A percentile compares a stretch with the other conserved stretches of the same genome.
These are phyloP conservation scores for Charaxes varanes DNA, from an alignment of 1,140 invertebrate species.

Conservation along the genomic window DNA sequence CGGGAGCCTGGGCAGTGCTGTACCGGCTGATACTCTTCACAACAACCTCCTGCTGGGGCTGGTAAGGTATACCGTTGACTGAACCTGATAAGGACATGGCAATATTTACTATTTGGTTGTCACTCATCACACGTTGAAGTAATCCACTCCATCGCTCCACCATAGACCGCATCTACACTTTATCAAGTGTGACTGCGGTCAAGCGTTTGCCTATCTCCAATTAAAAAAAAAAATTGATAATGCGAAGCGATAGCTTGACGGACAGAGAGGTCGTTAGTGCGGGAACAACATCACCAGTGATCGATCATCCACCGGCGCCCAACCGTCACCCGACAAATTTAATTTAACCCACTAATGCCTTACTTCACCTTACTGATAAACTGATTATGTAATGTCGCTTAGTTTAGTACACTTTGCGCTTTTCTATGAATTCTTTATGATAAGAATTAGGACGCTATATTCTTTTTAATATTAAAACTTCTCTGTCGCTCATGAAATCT, in stretches of 20 bases:
- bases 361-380: constrained; percentile 19
- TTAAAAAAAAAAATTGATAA: too few species aligned
- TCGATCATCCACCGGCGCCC: constrained; percentile 54
- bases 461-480: too few species aligned
- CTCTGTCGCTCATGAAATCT: too few species aligned
- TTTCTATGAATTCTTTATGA: constrained; percentile 3
- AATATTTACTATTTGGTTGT: too few species aligned
- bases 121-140: too few species aligned
- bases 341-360: constrained; percentile 58
- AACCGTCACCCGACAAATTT: constrained; percentile 61
- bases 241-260: constrained; percentile 25
- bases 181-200: too few species aligned
- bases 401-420: constrained; percentile 7
- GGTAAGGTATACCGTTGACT: constrained; percentile 58
- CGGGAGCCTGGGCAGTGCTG: constrained; percentile 59
- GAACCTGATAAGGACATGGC: constrained; percentile 30
- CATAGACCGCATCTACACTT: too few species aligned
- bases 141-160: too few species aligned
- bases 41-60: constrained; percentile 57
- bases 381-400: constrained; percentile 5
- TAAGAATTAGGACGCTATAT: too few species aligned
- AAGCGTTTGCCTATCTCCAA: too few species aligned
- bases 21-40: constrained; percentile 67
- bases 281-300: constrained; percentile 53
- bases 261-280: constrained; percentile 54